Evolutionary conservation across 1,140 invertebrate genomes (phyloP), one percentile per base, ranked within the genome.

Genomic region (Pemphigus obesinymphae): DNA sequence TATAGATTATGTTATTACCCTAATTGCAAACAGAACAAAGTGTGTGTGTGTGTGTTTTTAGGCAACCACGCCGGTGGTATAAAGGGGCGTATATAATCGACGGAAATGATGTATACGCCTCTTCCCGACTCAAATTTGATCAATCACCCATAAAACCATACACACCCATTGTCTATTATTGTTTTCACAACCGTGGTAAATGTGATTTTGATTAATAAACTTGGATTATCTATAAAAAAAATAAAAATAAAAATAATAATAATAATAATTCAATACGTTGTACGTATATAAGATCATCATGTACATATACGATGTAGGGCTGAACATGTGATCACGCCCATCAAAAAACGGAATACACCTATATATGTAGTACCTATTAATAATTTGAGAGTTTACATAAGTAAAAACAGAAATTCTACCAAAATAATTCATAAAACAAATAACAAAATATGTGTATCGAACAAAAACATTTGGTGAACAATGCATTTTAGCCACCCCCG

Each of bases 11-110:
- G 40, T 45, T 72, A 45, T 72, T 72, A 29, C 23, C 50, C 73
- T 40, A 58, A 78, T 78, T 61, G 53, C 34, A 61, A 78, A 78
- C 43, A 26, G 53, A 40, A 61, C 43, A 17, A 61, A 37, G 34
- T 26, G 37, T 45, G 68, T 23, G 61, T 40, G 34, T 68, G 34
- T 55, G 26, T 75, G 11, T 78, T 76, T 34, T 80, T 61, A 43
- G 43, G 29, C 29, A 58, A 3, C 53, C 13, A 55, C n/a, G 29
- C 13, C 50, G 10, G 55, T n/a, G 75, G 37, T 13, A 20, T 63
- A 80, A 80, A 61, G 53, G 53, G 75, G 55, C 75, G 75, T 58
- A 50, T 43, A 34, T 76, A 50, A 78, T 61, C 15, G 55, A 80
- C 37, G 26, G 23, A 23, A 45, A 80, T 40, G 15, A 29, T 20